Evolutionary conservation across 2,888 invertebrate genomes (phyloP).

Genomic region (Cordilura impudica): DNA sequence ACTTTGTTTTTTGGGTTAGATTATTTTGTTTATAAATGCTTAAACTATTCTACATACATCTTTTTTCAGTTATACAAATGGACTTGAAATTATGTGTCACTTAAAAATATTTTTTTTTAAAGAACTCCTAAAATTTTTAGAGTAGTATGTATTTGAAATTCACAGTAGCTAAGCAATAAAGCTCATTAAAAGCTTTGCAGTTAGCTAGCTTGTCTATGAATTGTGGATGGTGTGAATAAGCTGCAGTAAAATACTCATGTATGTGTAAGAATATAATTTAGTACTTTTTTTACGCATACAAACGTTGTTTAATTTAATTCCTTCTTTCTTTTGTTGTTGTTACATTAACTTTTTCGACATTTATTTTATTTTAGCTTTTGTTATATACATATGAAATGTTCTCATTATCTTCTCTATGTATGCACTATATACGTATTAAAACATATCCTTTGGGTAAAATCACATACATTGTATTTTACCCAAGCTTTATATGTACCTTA

Average conservation of each 20-base stretch:
- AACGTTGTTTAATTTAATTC: no score
- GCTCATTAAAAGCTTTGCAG: neutral
- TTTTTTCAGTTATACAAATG: no score
- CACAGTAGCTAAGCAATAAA: no score
- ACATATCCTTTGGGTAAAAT: constrained; percentile 36
- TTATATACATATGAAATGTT: constrained; percentile 6
- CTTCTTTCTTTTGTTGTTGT: neutral
- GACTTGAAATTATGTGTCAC: no score
- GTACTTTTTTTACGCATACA: no score
- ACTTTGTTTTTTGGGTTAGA: no score
- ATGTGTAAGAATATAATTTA: neutral
- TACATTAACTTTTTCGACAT: neutral
- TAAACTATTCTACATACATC: no score
- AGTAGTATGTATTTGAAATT: no score
- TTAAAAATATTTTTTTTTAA: no score
- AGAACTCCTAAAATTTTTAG: no score
- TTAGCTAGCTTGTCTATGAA: neutral
- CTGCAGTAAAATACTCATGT: neutral
- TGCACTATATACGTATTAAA: constrained; percentile 29
- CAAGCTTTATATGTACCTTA: constrained; percentile 17
- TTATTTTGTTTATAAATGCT: no score
- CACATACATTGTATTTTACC: constrained; percentile 20
- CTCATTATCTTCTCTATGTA: constrained; percentile 14
- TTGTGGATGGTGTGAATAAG: neutral
- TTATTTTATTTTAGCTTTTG: constrained; percentile 1